Percentiles rank a stretch among this genome's conserved stretches.
phyloP scores from a whole-genome alignment of 2,113 vertebrate species.

The Tangachromis dhanisi region DNA sequence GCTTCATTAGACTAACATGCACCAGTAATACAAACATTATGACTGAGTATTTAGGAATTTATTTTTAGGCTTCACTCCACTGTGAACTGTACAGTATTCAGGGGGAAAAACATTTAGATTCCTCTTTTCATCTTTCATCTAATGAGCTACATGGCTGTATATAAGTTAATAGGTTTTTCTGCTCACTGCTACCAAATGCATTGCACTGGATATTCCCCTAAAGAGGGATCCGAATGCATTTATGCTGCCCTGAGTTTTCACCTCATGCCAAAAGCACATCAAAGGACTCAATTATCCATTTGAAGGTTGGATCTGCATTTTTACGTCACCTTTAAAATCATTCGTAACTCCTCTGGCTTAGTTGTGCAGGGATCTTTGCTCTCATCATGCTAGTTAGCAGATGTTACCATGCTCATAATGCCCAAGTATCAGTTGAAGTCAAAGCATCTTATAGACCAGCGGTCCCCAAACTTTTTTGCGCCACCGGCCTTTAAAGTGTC shows the following conservation, averaged over 20 bases:
- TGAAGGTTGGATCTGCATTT: not conserved
- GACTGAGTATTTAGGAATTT: not conserved
- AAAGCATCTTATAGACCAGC: not conserved
- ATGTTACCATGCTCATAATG: not conserved
- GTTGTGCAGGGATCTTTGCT: not conserved
- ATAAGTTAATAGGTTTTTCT: not conserved
- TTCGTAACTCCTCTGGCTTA: not conserved
- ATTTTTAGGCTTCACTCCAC: not conserved
- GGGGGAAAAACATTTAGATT: fast-evolving
- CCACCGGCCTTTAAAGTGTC: too few relatives aligned
- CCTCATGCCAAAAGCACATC: not conserved
- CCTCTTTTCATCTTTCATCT: not conserved
- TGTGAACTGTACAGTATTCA: not conserved
- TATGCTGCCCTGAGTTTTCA: not conserved
- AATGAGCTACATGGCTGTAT: not conserved
- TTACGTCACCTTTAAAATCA: not conserved
- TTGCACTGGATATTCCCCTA: not conserved
- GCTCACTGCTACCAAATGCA: not conserved
- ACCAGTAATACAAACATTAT: not conserved
- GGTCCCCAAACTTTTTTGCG: too few relatives aligned
- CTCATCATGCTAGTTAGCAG: not conserved
- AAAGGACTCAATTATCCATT: not conserved
- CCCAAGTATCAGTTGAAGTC: not conserved
- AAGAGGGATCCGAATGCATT: not conserved
- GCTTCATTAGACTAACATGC: not conserved